Evolutionary conservation across 30 jellyfish, hydroid and myxozoan genomes (phyloP).

Genomic region (Turritopsis rubra): DNA sequence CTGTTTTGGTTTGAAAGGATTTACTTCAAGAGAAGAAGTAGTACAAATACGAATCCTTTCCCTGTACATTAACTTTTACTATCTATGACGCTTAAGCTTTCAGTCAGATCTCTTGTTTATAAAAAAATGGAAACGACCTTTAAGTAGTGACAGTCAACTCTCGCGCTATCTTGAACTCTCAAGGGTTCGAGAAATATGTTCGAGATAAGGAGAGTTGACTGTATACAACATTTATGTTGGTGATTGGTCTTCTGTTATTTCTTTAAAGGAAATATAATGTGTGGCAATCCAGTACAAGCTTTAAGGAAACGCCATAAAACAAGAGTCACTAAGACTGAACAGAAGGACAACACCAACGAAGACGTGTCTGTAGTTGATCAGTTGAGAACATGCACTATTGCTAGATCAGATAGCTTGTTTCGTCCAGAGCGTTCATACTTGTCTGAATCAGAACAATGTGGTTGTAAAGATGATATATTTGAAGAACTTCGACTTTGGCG

Average conservation of each 20-base stretch:
- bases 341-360: background rate
- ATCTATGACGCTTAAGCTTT: too few species aligned
- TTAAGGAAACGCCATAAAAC: constrained; percentile 8
- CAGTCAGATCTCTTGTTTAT: too few species aligned
- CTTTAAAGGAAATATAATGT: constrained; percentile 17
- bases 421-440: constrained; percentile 9
- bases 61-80: too few species aligned
- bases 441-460: constrained; percentile 24
- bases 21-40: background rate
- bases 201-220: too few species aligned
- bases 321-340: background rate
- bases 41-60: too few species aligned
- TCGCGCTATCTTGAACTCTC: too few species aligned
- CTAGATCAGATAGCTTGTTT: background rate
- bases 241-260: background rate
- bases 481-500: constrained; percentile 74
- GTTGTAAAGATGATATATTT: constrained; percentile 38
- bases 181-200: too few species aligned
- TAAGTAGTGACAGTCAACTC: too few species aligned
- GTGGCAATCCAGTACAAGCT: constrained; percentile 38
- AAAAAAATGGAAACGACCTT: too few species aligned
- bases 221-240: too few species aligned
- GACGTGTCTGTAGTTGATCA: background rate
- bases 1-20: background rate
- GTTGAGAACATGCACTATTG: background rate